Evolutionary conservation across 2,888 invertebrate genomes (phyloP), one percentile per base, ranked within the genome.

Genomic region (Hypomecis punctinalis): DNA sequence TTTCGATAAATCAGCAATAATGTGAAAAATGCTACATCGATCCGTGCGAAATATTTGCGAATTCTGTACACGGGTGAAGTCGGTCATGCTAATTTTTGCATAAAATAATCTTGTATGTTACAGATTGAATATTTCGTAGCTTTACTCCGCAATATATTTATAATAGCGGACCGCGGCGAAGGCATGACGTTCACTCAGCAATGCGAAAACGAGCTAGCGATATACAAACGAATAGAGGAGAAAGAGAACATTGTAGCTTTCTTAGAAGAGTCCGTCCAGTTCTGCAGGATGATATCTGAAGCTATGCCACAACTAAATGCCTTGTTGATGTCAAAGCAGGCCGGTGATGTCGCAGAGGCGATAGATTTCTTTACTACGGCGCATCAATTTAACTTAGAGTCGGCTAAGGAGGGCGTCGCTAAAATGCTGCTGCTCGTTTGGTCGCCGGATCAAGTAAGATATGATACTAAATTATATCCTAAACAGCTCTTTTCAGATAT

Each of bases 281-380:
- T 95, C 75, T 86, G 93, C 54, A 81, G 84, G 36, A 85, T 86
- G 84, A 75, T 93, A 3, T 85, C 91, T 0, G 91, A 91, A 55
- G 91, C 93, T 0, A 87, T 93, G 43, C 93, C 93, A 1, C 33
- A 96, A n/a, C 95, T 97, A 64, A 95, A 95, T 71, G 94, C 95
- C 23, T 88, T 98, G 78, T 90, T 98, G 9, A 94, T 95, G 83
- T 96, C 96, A 0, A 94, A 95, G 71, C 94, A 95, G 67, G 94
- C 96, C 5, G 94, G 96, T 0, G 98, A 98, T 83, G 96, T 98
- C 10, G 94, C 96, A 59, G 99, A 98, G 84, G 97, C 98, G 0
- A 96, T 99, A 36, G 96, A 97, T 65, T 97, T 98, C 82, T 96
- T 99, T 74, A 96, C 97, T 0, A 95, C 96, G 0, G 97, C 97